Conservation (phyloP, 2,888 invertebrate genomes). For the Philopedon plagiatum region DNA sequence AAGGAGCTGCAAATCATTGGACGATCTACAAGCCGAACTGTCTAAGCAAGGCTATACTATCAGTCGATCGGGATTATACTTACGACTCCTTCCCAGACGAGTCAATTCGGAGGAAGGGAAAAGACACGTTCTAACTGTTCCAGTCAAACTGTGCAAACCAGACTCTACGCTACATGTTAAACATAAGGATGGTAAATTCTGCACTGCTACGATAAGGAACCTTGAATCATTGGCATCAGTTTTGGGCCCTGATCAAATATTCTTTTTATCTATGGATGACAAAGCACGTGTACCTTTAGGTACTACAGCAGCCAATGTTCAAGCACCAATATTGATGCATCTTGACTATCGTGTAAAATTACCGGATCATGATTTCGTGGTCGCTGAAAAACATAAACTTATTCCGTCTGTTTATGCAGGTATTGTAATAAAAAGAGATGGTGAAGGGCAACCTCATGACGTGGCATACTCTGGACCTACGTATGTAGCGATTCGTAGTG, state of each 20-base stretch:
- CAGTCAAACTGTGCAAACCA: neutral
- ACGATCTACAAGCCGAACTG: neutral
- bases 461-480: constrained; percentile 66
- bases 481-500: constrained; percentile 62
- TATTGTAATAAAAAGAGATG: constrained; percentile 53
- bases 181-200: neutral
- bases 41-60: neutral
- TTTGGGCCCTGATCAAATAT: neutral
- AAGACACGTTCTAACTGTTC: neutral
- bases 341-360: constrained; percentile 24
- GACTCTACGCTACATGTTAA: neutral
- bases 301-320: neutral
- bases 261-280: neutral
- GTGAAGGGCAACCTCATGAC: constrained; percentile 58
- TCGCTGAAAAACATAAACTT: constrained; percentile 52
- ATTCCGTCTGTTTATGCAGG: constrained; percentile 54
- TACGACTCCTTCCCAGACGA: constrained; percentile 15
- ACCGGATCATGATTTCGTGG: constrained; percentile 54
- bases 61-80: neutral
- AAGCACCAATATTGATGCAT: constrained; percentile 1
- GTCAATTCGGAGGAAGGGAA: neutral
- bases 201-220: neutral
- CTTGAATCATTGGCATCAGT: neutral
- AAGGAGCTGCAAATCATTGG: neutral
- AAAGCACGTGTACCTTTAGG: neutral